A percentile compares a stretch with the other conserved stretches of the same genome.
Evolutionary conservation across 2,113 vertebrate genomes (phyloP).

Genomic region (Entelurus aequoreus): DNA sequence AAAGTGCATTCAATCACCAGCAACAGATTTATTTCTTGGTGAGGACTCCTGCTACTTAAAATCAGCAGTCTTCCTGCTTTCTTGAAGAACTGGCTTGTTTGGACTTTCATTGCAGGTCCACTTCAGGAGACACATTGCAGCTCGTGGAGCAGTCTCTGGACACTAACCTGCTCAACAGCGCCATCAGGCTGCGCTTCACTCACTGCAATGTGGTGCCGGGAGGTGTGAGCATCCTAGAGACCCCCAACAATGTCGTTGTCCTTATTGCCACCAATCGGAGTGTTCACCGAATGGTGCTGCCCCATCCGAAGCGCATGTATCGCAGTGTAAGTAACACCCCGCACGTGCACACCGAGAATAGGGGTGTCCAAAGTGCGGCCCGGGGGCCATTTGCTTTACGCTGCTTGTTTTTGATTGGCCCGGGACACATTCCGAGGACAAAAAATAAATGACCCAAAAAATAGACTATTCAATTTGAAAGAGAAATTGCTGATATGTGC

Average conservation of each 20-base stretch:
- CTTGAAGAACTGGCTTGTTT: too few relatives aligned
- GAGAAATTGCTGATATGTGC: too few relatives aligned
- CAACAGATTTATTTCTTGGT: conserved; percentile 92
- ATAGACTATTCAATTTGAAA: too few relatives aligned
- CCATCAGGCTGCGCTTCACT: conserved; percentile 75
- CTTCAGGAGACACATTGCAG: conserved; percentile 78
- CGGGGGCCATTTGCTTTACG: too few relatives aligned
- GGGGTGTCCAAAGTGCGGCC: too few relatives aligned
- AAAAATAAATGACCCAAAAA: too few relatives aligned
- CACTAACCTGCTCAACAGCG: conserved; percentile 83
- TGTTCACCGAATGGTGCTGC: conserved; percentile 83
- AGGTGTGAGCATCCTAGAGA: conserved; percentile 84
- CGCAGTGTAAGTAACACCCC: conserved; percentile 77
- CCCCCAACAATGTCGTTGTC: conserved; percentile 78
- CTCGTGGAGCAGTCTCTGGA: conserved; percentile 89
- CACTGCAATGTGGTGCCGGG: conserved; percentile 81
- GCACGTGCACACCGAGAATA: neutral
- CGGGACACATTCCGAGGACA: too few relatives aligned
- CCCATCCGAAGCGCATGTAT: conserved; percentile 86
- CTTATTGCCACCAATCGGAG: conserved; percentile 84
- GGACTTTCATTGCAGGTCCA: conserved; percentile 68
- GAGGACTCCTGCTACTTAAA: conserved; percentile 39
- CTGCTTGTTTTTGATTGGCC: too few relatives aligned
- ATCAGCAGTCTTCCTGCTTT: neutral
- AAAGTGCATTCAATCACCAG: conserved; percentile 80